Conservation (phyloP, 2,797 vertebrate genomes). For the Cossypha dichroa region DNA sequence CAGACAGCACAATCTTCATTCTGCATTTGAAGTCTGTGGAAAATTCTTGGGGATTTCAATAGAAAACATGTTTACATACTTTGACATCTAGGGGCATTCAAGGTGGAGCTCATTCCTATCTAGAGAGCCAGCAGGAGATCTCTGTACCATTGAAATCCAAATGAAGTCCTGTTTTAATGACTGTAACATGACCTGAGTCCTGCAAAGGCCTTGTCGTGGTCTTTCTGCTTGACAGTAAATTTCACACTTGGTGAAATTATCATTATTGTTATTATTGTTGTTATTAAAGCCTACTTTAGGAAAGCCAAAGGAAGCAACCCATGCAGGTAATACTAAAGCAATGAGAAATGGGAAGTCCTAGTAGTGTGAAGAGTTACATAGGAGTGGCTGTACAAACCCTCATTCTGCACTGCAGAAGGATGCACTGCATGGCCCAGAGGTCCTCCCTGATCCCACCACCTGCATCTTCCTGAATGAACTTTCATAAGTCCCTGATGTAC, state of each 20-base stretch:
- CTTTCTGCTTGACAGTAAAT: background rate
- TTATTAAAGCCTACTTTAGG: background rate
- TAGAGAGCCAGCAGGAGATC: background rate
- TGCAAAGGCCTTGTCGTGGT: background rate
- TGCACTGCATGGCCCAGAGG: background rate
- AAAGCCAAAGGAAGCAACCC: background rate
- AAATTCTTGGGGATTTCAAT: background rate
- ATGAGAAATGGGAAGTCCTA: background rate
- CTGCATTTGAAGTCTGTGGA: background rate
- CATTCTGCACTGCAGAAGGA: background rate
- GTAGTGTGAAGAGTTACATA: accelerated
- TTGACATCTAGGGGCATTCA: accelerated
- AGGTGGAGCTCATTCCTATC: background rate
- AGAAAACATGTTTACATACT: background rate
- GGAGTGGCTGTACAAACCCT: background rate
- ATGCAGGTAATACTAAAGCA: background rate
- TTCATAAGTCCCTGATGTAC: background rate
- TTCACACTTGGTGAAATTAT: background rate
- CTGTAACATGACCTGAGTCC: background rate
- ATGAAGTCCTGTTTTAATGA: background rate
- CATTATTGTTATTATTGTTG: background rate
- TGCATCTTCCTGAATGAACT: background rate
- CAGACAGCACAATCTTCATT: background rate
- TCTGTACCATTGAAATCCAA: background rate
- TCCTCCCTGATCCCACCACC: background rate